phyloP scores from a whole-genome alignment of 2,797 vertebrate species.

The Premnoplex brunnescens region DNA sequence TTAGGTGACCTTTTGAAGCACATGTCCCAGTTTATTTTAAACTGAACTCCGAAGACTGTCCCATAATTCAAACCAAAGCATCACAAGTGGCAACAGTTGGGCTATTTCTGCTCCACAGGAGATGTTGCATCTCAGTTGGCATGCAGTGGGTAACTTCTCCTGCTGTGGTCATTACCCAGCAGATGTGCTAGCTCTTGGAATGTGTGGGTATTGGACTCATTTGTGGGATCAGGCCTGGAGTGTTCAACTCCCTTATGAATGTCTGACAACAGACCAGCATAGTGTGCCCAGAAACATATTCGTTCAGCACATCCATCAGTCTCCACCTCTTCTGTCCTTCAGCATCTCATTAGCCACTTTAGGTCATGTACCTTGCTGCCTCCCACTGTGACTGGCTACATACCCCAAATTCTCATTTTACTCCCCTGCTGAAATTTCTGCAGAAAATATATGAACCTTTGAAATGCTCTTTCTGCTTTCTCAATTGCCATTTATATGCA shows the following conservation, averaged over 20 bases:
- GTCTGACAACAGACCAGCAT: not conserved
- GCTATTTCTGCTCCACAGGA: not conserved
- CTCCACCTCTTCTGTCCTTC: not conserved
- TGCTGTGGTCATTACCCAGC: not conserved
- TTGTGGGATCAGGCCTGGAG: not conserved
- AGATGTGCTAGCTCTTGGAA: not conserved
- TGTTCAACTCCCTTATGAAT: not conserved
- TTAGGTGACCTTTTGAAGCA: not conserved
- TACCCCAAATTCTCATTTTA: not conserved
- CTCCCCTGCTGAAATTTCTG: not conserved
- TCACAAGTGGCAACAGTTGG: not conserved
- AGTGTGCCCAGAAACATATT: not conserved
- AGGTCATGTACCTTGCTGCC: not conserved
- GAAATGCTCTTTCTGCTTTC: not conserved
- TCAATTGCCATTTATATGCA: not conserved
- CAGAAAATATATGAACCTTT: not conserved
- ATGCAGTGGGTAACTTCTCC: not conserved
- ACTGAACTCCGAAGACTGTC: not conserved
- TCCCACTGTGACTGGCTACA: not conserved
- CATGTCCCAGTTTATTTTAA: not conserved
- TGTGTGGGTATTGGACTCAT: not conserved
- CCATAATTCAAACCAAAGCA: not conserved
- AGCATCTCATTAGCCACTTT: not conserved
- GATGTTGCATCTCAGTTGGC: too few relatives aligned
- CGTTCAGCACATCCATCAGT: not conserved